phyloP scores from a whole-genome alignment of 2,888 invertebrate genomes.

The Orchestes rusci region DNA sequence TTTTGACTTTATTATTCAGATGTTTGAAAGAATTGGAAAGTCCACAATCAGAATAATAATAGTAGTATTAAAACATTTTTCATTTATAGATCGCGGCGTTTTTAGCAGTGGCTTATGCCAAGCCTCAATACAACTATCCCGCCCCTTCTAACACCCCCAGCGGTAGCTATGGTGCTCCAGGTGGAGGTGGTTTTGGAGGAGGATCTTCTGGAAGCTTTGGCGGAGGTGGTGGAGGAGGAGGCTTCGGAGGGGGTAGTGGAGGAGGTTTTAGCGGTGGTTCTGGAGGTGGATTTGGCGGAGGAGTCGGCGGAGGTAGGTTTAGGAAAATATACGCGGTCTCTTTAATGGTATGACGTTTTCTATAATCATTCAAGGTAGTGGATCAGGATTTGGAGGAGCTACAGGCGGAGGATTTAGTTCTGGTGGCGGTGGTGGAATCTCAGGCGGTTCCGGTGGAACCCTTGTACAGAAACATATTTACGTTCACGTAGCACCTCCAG shows the following conservation, averaged over 20 bases:
- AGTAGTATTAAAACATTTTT: not conserved
- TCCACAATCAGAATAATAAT: too few species aligned
- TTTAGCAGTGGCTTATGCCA: conserved; percentile 48
- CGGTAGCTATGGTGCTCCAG: conserved; percentile 43
- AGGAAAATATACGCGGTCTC: not conserved
- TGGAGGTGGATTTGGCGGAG: conserved; percentile 15
- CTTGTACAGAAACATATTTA: conserved; percentile 63
- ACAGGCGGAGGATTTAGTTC: conserved; percentile 17
- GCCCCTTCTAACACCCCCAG: conserved; percentile 33
- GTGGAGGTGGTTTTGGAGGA: conserved; percentile 22
- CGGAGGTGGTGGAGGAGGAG: conserved; percentile 35
- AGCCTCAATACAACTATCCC: conserved; percentile 57
- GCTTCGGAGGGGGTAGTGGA: conserved; percentile 20
- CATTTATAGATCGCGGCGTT: not conserved
- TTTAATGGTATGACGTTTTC: too few species aligned
- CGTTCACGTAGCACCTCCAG: conserved; percentile 82
- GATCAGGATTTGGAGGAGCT: conserved; percentile 33
- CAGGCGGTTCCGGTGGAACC: conserved; percentile 39
- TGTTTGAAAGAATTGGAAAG: too few species aligned
- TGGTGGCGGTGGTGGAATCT: conserved; percentile 25
- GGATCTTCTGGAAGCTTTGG: conserved; percentile 1
- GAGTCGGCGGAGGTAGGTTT: conserved; percentile 1
- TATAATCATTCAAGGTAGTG: too few species aligned
- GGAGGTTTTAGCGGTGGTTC: conserved; percentile 14
- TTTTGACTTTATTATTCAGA: too few species aligned